These are phyloP conservation scores for Athetis lepigone DNA, from an alignment of 2,888 invertebrate genomes.

Conservation along the genomic window DNA sequence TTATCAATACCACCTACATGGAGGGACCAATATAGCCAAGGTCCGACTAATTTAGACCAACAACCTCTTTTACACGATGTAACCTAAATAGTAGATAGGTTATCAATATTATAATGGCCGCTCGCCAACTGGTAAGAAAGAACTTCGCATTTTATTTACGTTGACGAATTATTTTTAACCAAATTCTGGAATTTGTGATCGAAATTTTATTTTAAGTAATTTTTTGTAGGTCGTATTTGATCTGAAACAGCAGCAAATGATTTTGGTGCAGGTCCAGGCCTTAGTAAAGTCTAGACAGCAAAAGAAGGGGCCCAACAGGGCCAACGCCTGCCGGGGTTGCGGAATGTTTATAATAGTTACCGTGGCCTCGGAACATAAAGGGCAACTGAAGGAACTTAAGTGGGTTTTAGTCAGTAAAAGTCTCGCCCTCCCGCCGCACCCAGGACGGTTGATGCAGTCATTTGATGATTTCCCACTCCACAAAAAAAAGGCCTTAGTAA, in stretches of 20 bases:
- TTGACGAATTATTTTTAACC: neutral
- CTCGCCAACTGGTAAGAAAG: slow-evolving; percentile 36
- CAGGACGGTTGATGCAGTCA: too few relatives aligned
- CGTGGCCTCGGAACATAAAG: too few relatives aligned
- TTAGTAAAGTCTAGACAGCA: neutral
- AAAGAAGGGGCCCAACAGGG: too few relatives aligned
- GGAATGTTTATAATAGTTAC: too few relatives aligned
- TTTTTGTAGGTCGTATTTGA: neutral
- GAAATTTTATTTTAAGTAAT: neutral
- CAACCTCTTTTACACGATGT: slow-evolving; percentile 21
- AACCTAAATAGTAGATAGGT: slow-evolving; percentile 36
- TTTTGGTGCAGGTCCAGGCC: neutral
- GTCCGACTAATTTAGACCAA: slow-evolving; percentile 26
- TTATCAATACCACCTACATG: slow-evolving; percentile 37
- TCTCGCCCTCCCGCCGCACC: too few relatives aligned
- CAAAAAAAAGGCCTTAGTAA: too few relatives aligned
- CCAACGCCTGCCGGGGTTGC: too few relatives aligned
- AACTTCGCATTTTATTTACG: slow-evolving; percentile 12
- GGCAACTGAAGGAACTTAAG: too few relatives aligned
- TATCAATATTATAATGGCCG: slow-evolving; percentile 41
- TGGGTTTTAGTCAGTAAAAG: too few relatives aligned
- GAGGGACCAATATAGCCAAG: slow-evolving; percentile 28
- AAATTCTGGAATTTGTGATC: neutral
- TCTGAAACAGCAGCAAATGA: neutral
- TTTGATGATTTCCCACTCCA: too few relatives aligned